Evolutionary conservation across 2,888 invertebrate species (phyloP), one percentile per base, ranked within the genome.

Genomic region (Eulithis prunata): DNA sequence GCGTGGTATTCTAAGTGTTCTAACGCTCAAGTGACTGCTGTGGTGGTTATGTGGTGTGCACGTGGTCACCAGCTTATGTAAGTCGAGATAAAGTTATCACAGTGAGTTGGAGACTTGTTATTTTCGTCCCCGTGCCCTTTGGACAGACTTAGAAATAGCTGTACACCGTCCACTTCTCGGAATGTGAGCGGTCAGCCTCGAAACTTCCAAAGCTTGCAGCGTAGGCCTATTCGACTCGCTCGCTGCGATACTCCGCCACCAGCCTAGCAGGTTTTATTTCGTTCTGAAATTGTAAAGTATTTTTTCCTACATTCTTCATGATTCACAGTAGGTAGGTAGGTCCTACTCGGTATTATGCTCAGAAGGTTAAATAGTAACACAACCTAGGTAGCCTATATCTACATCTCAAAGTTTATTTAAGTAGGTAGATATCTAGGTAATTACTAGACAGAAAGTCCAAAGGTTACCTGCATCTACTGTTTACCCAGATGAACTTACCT

Each of bases 51-150:
- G 57, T 21, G 11, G 14, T 49, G 71, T 75, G 75, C 86, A 85
- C 84, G 86, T 86, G 85, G 79, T 76, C 71, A 75, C 71, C 72
- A 71, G 66, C 80, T 87, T 89, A 87, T 87, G 80, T 88, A 89
- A 89, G 85, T 73, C 67, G 69, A 77, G 83, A 87, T 88, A 85
- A 83, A 81, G 80, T 83, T 86, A 83, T 83, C 83, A 77, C 64
- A 75, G 71, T 64, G 70, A 73, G 75, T 75, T 73, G 68, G 71
- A 64, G 69, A 72, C 74, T 73, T 70, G 79, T 78, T 75, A 75
- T 74, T 76, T 75, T 71, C 45, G 72, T 73, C 74, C 13, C 57
- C 61, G 68, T 83, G 81, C 81, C 78, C 82, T 82, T 84, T 84
- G 78, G 78, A 62, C 77, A 76, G 75, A 74, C 71, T 73, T 79